Evolutionary conservation across 2,113 vertebrate species (phyloP).

Genomic region (Pica pica): DNA sequence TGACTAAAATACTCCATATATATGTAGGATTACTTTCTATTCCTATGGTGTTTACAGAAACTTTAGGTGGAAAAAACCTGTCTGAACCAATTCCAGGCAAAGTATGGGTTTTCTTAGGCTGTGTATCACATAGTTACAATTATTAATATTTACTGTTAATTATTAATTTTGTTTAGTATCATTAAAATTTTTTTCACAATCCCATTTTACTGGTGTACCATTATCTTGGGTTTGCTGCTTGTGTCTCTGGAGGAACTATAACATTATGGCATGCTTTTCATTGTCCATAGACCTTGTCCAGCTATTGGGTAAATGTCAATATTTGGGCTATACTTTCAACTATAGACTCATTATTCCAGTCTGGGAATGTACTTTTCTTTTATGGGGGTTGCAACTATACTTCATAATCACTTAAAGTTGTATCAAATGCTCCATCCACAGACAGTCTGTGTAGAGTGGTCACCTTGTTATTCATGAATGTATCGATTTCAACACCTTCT

Average conservation of each 20-base stretch:
- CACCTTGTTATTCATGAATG: background rate
- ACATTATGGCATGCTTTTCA: rapidly evolving
- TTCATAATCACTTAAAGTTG: background rate
- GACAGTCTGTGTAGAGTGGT: background rate
- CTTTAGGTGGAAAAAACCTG: background rate
- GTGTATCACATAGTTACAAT: background rate
- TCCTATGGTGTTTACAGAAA: background rate
- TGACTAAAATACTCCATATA: background rate
- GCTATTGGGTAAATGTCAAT: background rate
- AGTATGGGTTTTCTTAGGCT: background rate
- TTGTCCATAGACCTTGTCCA: background rate
- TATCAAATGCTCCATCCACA: background rate
- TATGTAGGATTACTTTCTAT: background rate
- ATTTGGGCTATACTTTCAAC: background rate
- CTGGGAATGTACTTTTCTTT: background rate
- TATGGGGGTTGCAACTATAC: background rate
- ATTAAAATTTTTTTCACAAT: background rate
- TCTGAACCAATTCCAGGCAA: background rate
- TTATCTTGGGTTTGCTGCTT: background rate
- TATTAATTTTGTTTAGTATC: background rate
- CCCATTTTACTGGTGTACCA: background rate
- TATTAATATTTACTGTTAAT: background rate
- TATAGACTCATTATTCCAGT: background rate
- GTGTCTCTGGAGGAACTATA: background rate
- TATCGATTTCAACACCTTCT: background rate